phyloP scores from a whole-genome alignment of 1,140 invertebrate genomes.

The Neodiprion virginianus region DNA sequence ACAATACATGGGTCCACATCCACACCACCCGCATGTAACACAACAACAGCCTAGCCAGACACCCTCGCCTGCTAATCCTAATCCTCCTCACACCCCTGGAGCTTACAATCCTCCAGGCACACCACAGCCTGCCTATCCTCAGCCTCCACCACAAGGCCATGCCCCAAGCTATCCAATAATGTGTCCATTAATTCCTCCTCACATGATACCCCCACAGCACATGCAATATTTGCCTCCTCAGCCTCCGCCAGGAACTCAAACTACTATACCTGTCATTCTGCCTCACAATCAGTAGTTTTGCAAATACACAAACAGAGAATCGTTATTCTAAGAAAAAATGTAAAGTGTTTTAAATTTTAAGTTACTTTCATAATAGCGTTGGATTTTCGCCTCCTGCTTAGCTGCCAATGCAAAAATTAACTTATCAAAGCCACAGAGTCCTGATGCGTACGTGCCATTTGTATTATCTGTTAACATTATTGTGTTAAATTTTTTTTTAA shows the following conservation, averaged over 20 bases:
- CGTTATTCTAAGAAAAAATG: slow-evolving; percentile 26
- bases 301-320: slow-evolving; percentile 32
- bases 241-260: slow-evolving; percentile 61
- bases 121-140: slow-evolving; percentile 61
- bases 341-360: slow-evolving; percentile 37
- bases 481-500: background rate
- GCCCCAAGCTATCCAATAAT: slow-evolving; percentile 65
- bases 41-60: slow-evolving; percentile 68
- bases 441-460: background rate
- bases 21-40: slow-evolving; percentile 55
- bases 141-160: slow-evolving; percentile 62
- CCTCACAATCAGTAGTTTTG: slow-evolving; percentile 60
- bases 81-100: slow-evolving; percentile 66
- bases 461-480: background rate
- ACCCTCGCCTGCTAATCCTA: slow-evolving; percentile 69
- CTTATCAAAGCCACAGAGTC: background rate
- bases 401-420: background rate
- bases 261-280: slow-evolving; percentile 62
- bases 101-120: slow-evolving; percentile 66
- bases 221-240: slow-evolving; percentile 63
- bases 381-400: background rate
- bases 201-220: slow-evolving; percentile 62
- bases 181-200: slow-evolving; percentile 66
- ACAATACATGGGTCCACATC: slow-evolving; percentile 68
- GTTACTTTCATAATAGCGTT: slow-evolving; percentile 36